These are phyloP conservation scores for Scaptomyza reducta DNA, from an alignment of 2,888 invertebrate species.

Conservation along the genomic window DNA sequence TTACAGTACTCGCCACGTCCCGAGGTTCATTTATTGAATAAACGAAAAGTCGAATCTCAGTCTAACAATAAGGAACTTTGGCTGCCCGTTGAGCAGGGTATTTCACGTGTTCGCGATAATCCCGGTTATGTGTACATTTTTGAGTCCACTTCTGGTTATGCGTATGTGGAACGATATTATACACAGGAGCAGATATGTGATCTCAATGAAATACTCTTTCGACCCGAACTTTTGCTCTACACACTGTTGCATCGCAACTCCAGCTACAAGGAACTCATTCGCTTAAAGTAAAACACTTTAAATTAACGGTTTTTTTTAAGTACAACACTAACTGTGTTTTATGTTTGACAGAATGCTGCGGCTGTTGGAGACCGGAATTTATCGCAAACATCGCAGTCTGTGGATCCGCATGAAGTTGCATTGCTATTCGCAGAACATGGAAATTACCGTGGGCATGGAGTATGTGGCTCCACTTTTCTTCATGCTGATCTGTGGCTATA, in stretches of 20 bases:
- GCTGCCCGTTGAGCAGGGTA: slow-evolving; percentile 72
- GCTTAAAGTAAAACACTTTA: slow-evolving; percentile 66
- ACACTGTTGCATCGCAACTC: slow-evolving; percentile 76
- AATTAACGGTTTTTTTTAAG: background rate
- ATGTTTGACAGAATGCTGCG: slow-evolving; percentile 62
- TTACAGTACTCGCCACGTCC: slow-evolving; percentile 61
- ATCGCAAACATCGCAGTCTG: slow-evolving; percentile 70
- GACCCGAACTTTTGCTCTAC: slow-evolving; percentile 69
- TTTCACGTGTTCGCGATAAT: slow-evolving; percentile 72
- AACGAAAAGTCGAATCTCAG: slow-evolving; percentile 63
- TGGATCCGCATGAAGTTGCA: slow-evolving; percentile 77
- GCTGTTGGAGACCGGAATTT: slow-evolving; percentile 79
- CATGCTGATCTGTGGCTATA: slow-evolving; percentile 70
- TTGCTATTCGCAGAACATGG: slow-evolving; percentile 74
- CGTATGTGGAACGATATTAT: slow-evolving; percentile 72
- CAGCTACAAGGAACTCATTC: slow-evolving; percentile 79
- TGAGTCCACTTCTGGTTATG: slow-evolving; percentile 75
- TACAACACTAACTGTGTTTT: background rate
- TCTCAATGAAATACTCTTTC: slow-evolving; percentile 80
- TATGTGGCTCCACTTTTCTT: slow-evolving; percentile 82
- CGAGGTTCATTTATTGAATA: slow-evolving; percentile 66
- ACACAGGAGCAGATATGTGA: slow-evolving; percentile 82
- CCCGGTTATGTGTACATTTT: slow-evolving; percentile 81
- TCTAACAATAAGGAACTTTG: slow-evolving; percentile 65
- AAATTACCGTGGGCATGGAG: slow-evolving; percentile 81